Conservation (phyloP, 1,140 invertebrate species). For the Latrodectus geometricus region DNA sequence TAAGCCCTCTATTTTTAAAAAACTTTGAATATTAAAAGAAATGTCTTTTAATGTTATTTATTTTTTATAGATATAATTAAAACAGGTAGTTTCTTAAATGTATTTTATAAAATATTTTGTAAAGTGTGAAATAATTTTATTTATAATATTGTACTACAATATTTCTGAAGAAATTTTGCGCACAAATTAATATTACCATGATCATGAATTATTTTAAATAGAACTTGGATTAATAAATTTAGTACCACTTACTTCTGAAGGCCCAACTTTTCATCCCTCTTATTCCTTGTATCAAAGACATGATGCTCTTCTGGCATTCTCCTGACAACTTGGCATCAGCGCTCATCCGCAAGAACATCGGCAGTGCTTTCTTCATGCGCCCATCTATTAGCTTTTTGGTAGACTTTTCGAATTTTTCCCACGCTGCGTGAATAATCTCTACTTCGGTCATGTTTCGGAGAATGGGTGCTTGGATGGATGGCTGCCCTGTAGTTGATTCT, state of each 20-base stretch:
- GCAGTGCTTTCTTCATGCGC: slow-evolving; percentile 42
- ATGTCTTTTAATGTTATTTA: no score
- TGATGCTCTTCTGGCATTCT: slow-evolving; percentile 64
- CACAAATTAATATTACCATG: no score
- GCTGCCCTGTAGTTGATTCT: background rate
- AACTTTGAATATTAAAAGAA: no score
- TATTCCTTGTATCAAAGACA: slow-evolving; percentile 63
- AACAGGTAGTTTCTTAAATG: no score
- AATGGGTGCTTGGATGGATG: background rate
- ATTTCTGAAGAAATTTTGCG: no score
- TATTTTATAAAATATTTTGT: no score
- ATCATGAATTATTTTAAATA: no score
- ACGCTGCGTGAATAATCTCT: slow-evolving; percentile 24
- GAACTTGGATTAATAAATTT: no score
- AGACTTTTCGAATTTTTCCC: slow-evolving; percentile 35
- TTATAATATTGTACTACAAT: no score
- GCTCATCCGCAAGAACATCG: slow-evolving; percentile 36
- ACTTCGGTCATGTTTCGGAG: slow-evolving; percentile 18
- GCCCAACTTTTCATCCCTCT: slow-evolving; percentile 62
- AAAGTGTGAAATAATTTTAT: no score
- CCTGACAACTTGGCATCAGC: slow-evolving; percentile 65
- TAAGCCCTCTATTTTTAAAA: no score
- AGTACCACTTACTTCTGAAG: slow-evolving; percentile 59
- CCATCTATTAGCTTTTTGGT: slow-evolving; percentile 39
- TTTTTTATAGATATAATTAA: no score